phyloP scores from a whole-genome alignment of 2,888 invertebrate genomes.

The Euzophera pinguis region DNA sequence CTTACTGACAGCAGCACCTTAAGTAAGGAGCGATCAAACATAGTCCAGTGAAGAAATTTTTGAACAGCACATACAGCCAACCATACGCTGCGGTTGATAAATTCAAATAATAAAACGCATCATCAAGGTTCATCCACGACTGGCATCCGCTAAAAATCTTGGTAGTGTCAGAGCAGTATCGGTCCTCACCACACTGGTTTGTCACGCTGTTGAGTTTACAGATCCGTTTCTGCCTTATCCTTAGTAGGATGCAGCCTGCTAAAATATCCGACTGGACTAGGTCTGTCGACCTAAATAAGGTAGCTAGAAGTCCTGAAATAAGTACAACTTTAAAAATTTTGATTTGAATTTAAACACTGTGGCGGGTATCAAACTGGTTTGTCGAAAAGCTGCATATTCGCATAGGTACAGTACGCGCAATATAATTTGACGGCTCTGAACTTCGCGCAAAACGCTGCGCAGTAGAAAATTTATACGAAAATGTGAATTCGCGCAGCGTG shows the following conservation, averaged over 20 bases:
- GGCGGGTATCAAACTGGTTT: too few relatives aligned
- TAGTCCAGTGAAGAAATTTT: conserved; percentile 18
- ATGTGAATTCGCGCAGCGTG: too few relatives aligned
- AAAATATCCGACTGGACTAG: conserved; percentile 22
- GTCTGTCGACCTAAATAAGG: conserved; percentile 21
- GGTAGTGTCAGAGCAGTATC: conserved; percentile 18
- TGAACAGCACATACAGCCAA: conserved; percentile 20
- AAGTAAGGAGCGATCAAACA: conserved; percentile 21
- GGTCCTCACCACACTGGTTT: background rate
- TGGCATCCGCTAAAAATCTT: conserved; percentile 15
- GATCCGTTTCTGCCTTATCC: conserved; percentile 20
- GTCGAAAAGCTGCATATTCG: too few relatives aligned
- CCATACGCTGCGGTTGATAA: conserved; percentile 21
- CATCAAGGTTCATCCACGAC: conserved; percentile 21
- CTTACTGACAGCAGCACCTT: conserved; percentile 20
- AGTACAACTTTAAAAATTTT: background rate
- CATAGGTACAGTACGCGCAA: too few relatives aligned
- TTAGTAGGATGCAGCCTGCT: conserved; percentile 22
- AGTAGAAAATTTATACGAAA: too few relatives aligned
- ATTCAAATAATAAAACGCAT: conserved; percentile 19
- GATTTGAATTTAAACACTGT: too few relatives aligned
- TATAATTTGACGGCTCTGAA: too few relatives aligned
- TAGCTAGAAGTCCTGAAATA: conserved; percentile 20
- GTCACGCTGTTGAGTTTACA: conserved; percentile 8
- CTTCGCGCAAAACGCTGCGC: too few relatives aligned